phyloP scores from a whole-genome alignment of 2,888 invertebrate genomes.

The Chymomyza amoena region DNA sequence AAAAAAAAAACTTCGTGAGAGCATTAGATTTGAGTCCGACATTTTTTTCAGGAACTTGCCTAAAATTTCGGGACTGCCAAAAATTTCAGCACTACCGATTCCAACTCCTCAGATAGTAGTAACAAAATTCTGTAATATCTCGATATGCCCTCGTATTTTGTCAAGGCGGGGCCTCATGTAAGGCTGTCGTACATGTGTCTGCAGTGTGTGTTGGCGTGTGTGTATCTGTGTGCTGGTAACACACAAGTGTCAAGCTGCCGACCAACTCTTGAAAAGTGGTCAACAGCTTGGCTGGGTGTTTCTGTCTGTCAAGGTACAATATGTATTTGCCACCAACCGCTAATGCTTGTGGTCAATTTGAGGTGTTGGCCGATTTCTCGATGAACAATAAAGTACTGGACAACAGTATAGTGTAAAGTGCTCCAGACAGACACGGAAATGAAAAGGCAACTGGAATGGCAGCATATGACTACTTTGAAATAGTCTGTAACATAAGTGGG shows the following conservation, averaged over 20 bases:
- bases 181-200: neutral
- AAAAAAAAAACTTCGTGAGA: no score
- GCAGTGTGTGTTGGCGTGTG: neutral
- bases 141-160: neutral
- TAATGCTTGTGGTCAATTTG: neutral
- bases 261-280: neutral
- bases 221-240: neutral
- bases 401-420: neutral
- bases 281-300: neutral
- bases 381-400: neutral
- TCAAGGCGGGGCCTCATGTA: neutral
- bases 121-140: no score
- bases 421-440: neutral
- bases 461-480: neutral
- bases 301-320: neutral
- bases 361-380: conserved; percentile 3
- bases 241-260: neutral
- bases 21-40: no score
- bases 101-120: no score
- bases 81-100: no score
- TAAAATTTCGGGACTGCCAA: no score
- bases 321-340: neutral
- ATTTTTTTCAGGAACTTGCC: no score
- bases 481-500: neutral
- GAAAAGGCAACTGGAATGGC: neutral